These are phyloP conservation scores for Pelvicachromis taeniatus DNA, from an alignment of 2,113 vertebrate genomes.

Conservation along the genomic window DNA sequence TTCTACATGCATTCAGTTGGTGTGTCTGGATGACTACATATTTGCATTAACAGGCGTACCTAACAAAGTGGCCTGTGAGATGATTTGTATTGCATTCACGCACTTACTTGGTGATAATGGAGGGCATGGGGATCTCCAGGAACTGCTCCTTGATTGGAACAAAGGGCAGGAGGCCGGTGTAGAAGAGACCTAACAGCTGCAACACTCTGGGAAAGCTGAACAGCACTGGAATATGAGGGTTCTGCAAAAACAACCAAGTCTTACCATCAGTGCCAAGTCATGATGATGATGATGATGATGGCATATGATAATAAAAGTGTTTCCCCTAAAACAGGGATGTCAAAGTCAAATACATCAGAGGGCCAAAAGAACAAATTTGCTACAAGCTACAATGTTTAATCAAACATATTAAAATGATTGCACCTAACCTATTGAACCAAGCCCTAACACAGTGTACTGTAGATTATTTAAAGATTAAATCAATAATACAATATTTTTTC, in stretches of 20 bases:
- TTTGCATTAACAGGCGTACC: not conserved
- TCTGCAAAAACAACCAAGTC: conserved; percentile 69
- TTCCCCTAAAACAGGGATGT: not conserved
- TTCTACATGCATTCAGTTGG: not conserved
- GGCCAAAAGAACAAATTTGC: too few species aligned
- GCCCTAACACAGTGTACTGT: too few species aligned
- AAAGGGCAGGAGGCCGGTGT: conserved; percentile 93
- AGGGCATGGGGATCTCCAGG: conserved; percentile 97
- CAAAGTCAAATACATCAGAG: too few species aligned
- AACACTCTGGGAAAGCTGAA: conserved; percentile 92
- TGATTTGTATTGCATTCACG: not conserved
- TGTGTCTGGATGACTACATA: not conserved
- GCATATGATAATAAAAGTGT: not conserved
- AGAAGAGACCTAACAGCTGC: conserved; percentile 90
- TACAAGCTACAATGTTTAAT: too few species aligned
- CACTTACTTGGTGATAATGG: conserved; percentile 89
- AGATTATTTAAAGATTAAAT: too few species aligned
- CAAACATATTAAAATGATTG: too few species aligned
- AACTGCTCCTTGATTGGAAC: conserved; percentile 92
- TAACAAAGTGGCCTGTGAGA: not conserved
- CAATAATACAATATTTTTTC: too few species aligned
- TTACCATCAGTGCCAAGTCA: not conserved
- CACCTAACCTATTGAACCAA: too few species aligned
- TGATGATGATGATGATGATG: not conserved
- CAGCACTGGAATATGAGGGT: conserved; percentile 86